Percentiles rank a stretch among this genome's conserved stretches.
Conservation (phyloP, 2,797 vertebrate species). For the Meda fulgida region DNA sequence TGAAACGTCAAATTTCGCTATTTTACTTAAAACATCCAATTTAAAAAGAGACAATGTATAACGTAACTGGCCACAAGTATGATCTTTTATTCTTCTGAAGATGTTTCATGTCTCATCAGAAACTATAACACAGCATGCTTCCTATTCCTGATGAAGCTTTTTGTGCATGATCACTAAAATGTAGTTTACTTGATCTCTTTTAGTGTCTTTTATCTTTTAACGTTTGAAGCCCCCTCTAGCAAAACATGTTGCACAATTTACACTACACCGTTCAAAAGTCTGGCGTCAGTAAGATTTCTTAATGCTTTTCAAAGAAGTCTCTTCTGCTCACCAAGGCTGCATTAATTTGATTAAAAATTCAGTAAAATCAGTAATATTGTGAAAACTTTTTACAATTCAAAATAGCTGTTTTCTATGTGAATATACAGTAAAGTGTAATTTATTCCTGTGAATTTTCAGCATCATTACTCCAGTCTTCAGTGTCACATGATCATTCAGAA, state of each 20-base stretch:
- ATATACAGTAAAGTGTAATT: not conserved
- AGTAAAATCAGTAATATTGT: not conserved
- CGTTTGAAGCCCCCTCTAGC: not conserved
- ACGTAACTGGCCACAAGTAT: not conserved
- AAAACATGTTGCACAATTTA: not conserved
- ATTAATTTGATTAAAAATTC: not conserved
- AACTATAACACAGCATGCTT: no score
- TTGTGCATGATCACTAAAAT: not conserved
- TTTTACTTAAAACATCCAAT: not conserved
- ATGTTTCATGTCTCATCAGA: no score
- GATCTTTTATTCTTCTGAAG: not conserved
- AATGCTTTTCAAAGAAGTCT: no score
- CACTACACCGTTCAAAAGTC: no score
- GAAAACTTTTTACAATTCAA: not conserved
- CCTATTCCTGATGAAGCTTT: not conserved
- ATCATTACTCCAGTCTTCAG: not conserved
- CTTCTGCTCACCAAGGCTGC: not conserved
- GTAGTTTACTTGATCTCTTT: no score
- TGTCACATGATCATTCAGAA: not conserved
- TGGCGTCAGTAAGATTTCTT: not conserved
- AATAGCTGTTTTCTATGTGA: not conserved
- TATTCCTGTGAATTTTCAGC: not conserved
- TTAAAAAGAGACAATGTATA: not conserved
- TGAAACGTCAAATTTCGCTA: no score
- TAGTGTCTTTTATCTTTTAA: not conserved